These are phyloP conservation scores for Cyprinodon variegatus DNA, from an alignment of 2,113 vertebrate genomes.

Conservation along the genomic window DNA sequence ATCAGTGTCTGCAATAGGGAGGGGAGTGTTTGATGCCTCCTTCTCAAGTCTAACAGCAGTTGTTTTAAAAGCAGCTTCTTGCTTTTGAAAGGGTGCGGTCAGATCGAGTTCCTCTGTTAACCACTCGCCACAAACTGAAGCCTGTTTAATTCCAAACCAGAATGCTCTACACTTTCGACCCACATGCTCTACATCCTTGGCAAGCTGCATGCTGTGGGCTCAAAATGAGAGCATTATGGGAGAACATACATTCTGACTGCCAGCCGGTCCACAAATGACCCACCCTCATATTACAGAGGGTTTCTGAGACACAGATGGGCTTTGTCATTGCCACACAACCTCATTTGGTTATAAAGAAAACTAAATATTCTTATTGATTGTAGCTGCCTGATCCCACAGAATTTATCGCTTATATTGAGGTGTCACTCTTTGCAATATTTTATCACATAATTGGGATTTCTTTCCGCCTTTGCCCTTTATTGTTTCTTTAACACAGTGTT, in stretches of 20 bases:
- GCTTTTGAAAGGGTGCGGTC: conserved; percentile 66
- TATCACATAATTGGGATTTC: conserved; percentile 19
- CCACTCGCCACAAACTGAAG: conserved; percentile 66
- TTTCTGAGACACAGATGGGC: conserved; percentile 59
- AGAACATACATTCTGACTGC: conserved; percentile 41
- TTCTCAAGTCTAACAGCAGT: conserved; percentile 32
- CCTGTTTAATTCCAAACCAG: conserved; percentile 55
- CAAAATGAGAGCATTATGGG: conserved; percentile 49
- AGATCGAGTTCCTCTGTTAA: conserved; percentile 57
- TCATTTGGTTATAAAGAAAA: conserved; percentile 27
- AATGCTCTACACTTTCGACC: conserved; percentile 46
- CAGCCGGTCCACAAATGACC: conserved; percentile 44
- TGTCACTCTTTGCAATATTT: not conserved
- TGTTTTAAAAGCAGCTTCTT: conserved; percentile 45
- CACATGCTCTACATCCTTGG: conserved; percentile 60
- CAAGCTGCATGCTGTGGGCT: conserved; percentile 54
- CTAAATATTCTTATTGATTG: conserved; percentile 9
- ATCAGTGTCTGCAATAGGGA: conserved; percentile 38
- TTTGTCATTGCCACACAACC: conserved; percentile 45
- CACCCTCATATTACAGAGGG: conserved; percentile 42
- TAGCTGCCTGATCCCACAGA: not conserved
- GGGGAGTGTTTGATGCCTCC: conserved; percentile 49
- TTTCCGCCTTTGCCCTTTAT: conserved; percentile 6
- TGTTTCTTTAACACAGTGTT: not conserved
- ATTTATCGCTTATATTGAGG: not conserved